Conservation (phyloP, 1,140 invertebrate genomes). For the Drosophila pallidifrons region DNA sequence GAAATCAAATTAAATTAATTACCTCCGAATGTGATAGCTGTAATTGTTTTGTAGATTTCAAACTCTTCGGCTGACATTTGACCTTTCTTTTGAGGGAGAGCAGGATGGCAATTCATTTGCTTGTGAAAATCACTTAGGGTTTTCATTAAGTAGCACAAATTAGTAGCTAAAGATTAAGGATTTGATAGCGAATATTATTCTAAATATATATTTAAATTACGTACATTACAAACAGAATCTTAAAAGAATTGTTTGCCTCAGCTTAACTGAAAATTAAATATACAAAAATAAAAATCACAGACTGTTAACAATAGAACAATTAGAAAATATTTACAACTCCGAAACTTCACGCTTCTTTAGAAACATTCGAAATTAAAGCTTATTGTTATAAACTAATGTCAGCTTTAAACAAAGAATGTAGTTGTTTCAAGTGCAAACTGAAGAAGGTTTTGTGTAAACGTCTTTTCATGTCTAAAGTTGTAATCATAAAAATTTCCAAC, state of each 20-base stretch:
- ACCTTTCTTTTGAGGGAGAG: conserved; percentile 7
- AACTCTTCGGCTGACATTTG: conserved; percentile 17
- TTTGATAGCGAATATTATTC: too few relatives aligned
- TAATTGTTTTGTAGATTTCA: conserved; percentile 71
- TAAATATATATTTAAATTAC: too few relatives aligned
- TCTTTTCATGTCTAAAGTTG: conserved; percentile 17
- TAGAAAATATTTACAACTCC: not conserved
- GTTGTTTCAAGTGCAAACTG: conserved; percentile 25
- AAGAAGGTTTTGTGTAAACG: conserved; percentile 9
- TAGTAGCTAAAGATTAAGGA: too few relatives aligned
- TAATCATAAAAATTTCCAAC: conserved; percentile 64
- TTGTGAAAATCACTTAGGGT: not conserved
- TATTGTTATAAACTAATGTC: not conserved
- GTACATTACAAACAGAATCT: too few relatives aligned
- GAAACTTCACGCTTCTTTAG: not conserved
- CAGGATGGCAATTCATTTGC: not conserved
- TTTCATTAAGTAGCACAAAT: not conserved
- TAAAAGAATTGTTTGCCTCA: too few relatives aligned
- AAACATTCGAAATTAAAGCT: not conserved
- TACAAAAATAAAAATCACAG: too few relatives aligned
- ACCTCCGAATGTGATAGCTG: conserved; percentile 55
- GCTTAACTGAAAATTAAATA: not conserved
- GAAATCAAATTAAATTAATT: conserved; percentile 71
- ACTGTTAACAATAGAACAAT: not conserved
- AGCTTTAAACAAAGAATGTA: not conserved